These are phyloP conservation scores for Dorcus hopei DNA, from an alignment of 2,888 invertebrate genomes.

Conservation along the genomic window DNA sequence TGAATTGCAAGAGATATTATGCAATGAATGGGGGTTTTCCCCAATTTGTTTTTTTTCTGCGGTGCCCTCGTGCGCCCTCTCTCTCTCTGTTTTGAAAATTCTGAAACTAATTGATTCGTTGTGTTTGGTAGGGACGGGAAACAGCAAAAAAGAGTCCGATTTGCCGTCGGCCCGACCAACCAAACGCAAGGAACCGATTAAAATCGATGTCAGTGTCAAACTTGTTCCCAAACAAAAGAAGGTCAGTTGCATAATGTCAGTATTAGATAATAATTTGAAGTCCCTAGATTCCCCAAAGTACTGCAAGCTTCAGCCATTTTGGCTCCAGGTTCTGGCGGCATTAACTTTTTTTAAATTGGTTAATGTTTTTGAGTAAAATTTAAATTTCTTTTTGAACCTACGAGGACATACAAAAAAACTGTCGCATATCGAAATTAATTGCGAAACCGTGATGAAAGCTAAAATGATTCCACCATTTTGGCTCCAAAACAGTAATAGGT, in stretches of 20 bases:
- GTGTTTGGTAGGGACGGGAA: conserved; percentile 49
- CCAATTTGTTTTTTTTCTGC: not conserved
- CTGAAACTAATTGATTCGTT: conserved; percentile 29
- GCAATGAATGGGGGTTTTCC: not conserved
- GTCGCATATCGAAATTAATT: no score
- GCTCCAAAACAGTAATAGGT: not conserved
- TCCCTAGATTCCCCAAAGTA: not conserved
- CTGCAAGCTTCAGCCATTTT: no score
- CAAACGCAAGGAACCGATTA: conserved; percentile 66
- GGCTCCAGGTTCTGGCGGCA: no score
- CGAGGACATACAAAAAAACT: no score
- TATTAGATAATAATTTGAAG: not conserved
- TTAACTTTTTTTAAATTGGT: no score
- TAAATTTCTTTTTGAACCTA: not conserved
- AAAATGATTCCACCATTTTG: not conserved
- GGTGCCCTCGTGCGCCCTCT: not conserved
- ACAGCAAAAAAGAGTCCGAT: conserved; percentile 49
- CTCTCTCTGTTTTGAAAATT: not conserved
- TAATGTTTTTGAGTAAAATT: no score
- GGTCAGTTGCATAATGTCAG: conserved; percentile 41
- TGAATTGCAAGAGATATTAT: not conserved
- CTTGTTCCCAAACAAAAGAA: conserved; percentile 62
- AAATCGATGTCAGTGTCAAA: conserved; percentile 75
- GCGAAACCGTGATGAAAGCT: no score
- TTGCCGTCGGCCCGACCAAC: conserved; percentile 48